phyloP scores from a whole-genome alignment of 1,140 invertebrate species.

The Physella acuta region DNA sequence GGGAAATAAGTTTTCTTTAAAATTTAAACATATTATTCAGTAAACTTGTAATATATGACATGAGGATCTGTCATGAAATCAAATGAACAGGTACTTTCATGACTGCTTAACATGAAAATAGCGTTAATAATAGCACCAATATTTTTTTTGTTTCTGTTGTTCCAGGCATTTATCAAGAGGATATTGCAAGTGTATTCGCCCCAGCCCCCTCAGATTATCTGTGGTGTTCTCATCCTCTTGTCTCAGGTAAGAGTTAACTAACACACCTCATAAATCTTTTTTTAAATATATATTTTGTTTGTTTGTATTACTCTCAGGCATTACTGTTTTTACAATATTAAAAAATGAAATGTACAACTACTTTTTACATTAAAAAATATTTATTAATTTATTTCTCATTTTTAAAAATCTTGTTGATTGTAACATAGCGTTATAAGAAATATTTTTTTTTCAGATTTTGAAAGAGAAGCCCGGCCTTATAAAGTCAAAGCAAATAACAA shows the following conservation, averaged over 20 bases:
- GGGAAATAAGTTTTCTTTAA: too few species aligned
- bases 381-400: too few species aligned
- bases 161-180: conserved; percentile 82
- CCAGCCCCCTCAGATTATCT: conserved; percentile 68
- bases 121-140: not conserved
- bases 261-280: too few species aligned
- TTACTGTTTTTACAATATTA: too few species aligned
- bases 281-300: too few species aligned
- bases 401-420: too few species aligned
- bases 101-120: not conserved
- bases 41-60: too few species aligned
- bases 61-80: not conserved
- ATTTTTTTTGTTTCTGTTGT: conserved; percentile 13
- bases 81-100: not conserved
- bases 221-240: conserved; percentile 78
- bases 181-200: conserved; percentile 75
- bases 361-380: too few species aligned
- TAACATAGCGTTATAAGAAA: too few species aligned
- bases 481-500: conserved; percentile 31
- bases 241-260: conserved; percentile 75
- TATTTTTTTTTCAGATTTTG: conserved; percentile 37
- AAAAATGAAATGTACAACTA: too few species aligned
- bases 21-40: too few species aligned
- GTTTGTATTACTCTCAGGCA: too few species aligned
- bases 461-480: conserved; percentile 51